Percentiles rank a stretch among this genome's conserved stretches.
Evolutionary conservation across 2,113 vertebrate genomes (phyloP).

Genomic region (Aramus guarauna): DNA sequence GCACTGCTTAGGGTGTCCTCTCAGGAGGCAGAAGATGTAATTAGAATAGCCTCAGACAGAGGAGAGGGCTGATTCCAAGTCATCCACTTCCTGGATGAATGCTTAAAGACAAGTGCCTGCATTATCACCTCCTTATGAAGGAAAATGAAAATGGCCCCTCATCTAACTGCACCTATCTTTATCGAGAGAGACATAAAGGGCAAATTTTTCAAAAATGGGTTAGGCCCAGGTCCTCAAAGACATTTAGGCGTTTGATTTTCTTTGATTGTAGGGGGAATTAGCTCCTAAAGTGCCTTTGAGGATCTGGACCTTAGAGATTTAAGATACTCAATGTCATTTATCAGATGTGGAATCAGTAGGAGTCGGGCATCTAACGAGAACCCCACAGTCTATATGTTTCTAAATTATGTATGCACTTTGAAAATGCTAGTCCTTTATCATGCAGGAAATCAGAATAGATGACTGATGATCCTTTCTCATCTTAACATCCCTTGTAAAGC

Average conservation of each 20-base stretch:
- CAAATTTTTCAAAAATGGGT: constrained; percentile 52
- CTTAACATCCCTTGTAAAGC: constrained; percentile 34
- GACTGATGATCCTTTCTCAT: constrained; percentile 55
- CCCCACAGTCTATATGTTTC: constrained; percentile 52
- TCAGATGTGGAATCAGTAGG: constrained; percentile 58
- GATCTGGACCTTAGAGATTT: constrained; percentile 58
- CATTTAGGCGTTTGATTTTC: constrained; percentile 59
- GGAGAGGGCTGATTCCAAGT: constrained; percentile 16
- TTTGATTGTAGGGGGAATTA: constrained; percentile 66
- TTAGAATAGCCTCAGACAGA: constrained; percentile 17
- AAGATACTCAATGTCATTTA: constrained; percentile 62
- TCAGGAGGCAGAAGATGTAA: constrained; percentile 15
- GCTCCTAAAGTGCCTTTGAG: constrained; percentile 54
- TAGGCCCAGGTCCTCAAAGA: constrained; percentile 49
- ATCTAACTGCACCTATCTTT: constrained; percentile 45
- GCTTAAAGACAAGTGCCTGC: constrained; percentile 52
- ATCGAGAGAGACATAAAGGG: constrained; percentile 55
- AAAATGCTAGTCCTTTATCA: constrained; percentile 59
- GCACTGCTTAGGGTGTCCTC: background rate
- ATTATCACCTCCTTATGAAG: constrained; percentile 48
- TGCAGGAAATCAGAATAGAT: constrained; percentile 51
- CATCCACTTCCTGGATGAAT: constrained; percentile 38
- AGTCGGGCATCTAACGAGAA: constrained; percentile 42
- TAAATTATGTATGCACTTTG: constrained; percentile 60
- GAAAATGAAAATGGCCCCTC: constrained; percentile 56